A percentile compares a stretch with the other conserved stretches of the same genome.
Conservation (phyloP, 1,140 invertebrate genomes). For the Proctacanthus coquilletti region DNA sequence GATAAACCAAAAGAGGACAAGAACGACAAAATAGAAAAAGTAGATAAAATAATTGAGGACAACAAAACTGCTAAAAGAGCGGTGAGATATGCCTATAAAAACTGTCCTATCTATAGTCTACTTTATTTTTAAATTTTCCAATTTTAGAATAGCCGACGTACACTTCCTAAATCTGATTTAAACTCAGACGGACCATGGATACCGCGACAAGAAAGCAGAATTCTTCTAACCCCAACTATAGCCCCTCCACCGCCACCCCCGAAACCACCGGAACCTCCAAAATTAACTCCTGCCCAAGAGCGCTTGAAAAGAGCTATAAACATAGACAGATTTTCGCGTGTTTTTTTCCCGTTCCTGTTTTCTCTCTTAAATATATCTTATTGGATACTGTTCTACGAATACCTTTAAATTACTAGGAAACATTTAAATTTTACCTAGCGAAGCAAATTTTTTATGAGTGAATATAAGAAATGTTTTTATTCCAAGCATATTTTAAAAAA, state of each 20-base stretch:
- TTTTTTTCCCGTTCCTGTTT: constrained; percentile 78
- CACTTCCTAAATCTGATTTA: background rate
- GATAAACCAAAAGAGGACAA: constrained; percentile 18
- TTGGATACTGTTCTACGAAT: constrained; percentile 77
- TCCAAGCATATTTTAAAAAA: too few relatives aligned
- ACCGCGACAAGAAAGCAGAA: constrained; percentile 24
- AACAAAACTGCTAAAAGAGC: too few relatives aligned
- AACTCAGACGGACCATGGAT: constrained; percentile 26
- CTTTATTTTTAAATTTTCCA: background rate
- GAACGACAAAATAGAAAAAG: constrained; percentile 27
- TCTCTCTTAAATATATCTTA: constrained; percentile 71
- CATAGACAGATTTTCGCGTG: constrained; percentile 69
- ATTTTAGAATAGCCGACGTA: background rate
- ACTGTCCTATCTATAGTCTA: background rate
- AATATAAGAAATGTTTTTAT: too few relatives aligned
- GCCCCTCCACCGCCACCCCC: constrained; percentile 31
- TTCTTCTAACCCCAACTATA: constrained; percentile 21
- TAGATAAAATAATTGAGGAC: constrained; percentile 5
- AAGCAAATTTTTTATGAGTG: too few relatives aligned
- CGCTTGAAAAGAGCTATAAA: constrained; percentile 61
- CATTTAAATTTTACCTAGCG: too few relatives aligned
- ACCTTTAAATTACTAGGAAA: constrained; percentile 40
- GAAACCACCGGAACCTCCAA: constrained; percentile 28
- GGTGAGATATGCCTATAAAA: too few relatives aligned
- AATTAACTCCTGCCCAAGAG: constrained; percentile 43